Evolutionary conservation across 2,113 vertebrate species (phyloP).

Genomic region (Nibea coibor): DNA sequence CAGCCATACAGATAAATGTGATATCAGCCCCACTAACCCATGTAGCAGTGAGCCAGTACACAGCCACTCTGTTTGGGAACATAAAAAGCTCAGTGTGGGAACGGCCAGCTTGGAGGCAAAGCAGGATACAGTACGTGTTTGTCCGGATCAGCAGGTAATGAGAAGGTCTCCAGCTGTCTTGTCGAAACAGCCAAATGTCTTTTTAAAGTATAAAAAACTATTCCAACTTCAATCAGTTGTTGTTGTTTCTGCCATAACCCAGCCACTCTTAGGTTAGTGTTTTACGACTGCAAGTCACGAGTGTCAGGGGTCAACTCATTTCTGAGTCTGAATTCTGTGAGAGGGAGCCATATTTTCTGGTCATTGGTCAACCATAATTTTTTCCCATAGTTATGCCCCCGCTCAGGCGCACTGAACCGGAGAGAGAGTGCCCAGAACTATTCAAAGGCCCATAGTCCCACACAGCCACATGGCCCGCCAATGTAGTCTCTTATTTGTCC

Average conservation of each 20-base stretch:
- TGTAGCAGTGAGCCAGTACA: constrained; percentile 30
- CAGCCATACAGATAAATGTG: constrained; percentile 78
- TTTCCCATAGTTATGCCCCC: constrained; percentile 18
- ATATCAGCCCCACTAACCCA: constrained; percentile 79
- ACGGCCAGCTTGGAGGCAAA: neutral
- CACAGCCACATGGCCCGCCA: neutral
- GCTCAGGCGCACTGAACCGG: neutral
- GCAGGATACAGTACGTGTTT: neutral
- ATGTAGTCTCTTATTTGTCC: constrained; percentile 33
- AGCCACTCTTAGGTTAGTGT: constrained; percentile 1
- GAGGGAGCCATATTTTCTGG: constrained; percentile 35
- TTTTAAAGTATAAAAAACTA: neutral
- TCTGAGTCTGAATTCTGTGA: constrained; percentile 44
- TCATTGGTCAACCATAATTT: constrained; percentile 27
- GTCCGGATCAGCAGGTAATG: neutral
- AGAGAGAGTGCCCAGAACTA: constrained; percentile 25
- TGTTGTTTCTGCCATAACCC: neutral
- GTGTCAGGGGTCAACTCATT: constrained; percentile 32
- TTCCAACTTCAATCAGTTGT: neutral
- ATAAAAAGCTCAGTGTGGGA: constrained; percentile 59
- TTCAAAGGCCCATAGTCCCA: neutral
- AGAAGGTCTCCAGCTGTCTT: neutral
- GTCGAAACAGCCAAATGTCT: neutral
- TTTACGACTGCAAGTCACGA: constrained; percentile 26
- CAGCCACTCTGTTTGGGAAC: constrained; percentile 37